Conservation (phyloP, 2,113 vertebrate species). For the Callospermophilus lateralis region DNA sequence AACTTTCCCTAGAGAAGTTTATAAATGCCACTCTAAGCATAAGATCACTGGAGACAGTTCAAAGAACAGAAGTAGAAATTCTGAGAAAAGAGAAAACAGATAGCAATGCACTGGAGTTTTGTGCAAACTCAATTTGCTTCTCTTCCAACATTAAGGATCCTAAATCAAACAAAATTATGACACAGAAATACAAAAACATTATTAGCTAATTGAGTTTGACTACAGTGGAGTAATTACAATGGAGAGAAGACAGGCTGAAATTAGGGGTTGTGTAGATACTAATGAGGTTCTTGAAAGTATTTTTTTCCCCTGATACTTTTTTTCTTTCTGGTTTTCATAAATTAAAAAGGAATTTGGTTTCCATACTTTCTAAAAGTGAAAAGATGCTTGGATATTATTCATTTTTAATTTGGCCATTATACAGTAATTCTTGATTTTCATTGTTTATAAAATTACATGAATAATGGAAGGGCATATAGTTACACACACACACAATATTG, state of each 20-base stretch:
- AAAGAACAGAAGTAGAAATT: conserved; percentile 49
- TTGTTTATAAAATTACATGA: neutral
- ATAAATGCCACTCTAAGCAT: conserved; percentile 50
- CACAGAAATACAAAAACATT: neutral
- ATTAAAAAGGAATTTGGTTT: neutral
- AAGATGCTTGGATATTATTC: neutral
- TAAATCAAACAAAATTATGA: conserved; percentile 36
- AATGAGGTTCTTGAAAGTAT: neutral
- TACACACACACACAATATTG: neutral
- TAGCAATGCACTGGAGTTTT: neutral
- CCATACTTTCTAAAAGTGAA: neutral
- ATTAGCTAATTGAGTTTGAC: conserved; percentile 21
- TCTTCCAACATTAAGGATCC: neutral
- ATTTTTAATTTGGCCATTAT: conserved; percentile 3
- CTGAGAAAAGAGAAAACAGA: neutral
- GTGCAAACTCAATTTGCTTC: neutral
- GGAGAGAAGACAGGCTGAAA: neutral
- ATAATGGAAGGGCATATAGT: neutral
- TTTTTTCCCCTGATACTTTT: neutral
- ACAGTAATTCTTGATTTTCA: neutral
- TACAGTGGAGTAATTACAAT: neutral
- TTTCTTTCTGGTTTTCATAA: neutral
- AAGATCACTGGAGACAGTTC: neutral
- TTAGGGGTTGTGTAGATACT: neutral
- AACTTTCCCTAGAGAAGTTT: conserved; percentile 62